Evolutionary conservation across 2,888 invertebrate genomes (phyloP), one percentile per base, ranked within the genome.

Genomic region (Zygothrica quintamaculata): DNA sequence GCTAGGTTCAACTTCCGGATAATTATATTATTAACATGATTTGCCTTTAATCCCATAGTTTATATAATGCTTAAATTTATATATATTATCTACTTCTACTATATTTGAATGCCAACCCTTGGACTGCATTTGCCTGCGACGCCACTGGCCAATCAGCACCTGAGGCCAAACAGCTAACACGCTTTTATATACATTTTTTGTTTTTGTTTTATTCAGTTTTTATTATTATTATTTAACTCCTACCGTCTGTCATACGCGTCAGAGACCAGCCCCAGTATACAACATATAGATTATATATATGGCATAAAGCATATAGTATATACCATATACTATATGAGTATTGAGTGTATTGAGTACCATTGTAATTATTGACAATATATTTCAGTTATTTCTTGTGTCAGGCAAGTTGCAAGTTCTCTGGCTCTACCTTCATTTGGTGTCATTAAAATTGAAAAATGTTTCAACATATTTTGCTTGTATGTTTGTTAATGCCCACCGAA

Each of bases 321-420:
- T n/a, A n/a, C n/a, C n/a, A n/a, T n/a, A n/a, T n/a, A n/a, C n/a
- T 22, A 22, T 22, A 2, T 2, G 18, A 22, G 18, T 22, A 22
- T 22, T 5, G 18, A n/a, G 18, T 3, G 18, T 22, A 22, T 58
- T 72, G 60, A 56, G 80, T 55, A 26, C 39, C 69, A 77, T 79
- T 84, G 73, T 88, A 86, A 84, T 86, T 84, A 84, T 88, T 86
- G 84, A 77, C 88, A 87, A 86, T 88, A 84, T 80, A 22, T 86
- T 86, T 84, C 70, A 75, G 84, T 67, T 86, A 75, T 87, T 86
- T 86, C 88, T 77, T 65, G 64, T 66, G 61, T 65, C 61, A 48
- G 65, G 12, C 48, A 12, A 44, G 57, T 34, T 31, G 13, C 47
- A 9, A 29, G 29, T 9, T 29, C n/a, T 29, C 7, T 5, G 9